Base-by-base conservation (phyloP, 1,140 invertebrate species). In the Harpegnathos saltator region DNA sequence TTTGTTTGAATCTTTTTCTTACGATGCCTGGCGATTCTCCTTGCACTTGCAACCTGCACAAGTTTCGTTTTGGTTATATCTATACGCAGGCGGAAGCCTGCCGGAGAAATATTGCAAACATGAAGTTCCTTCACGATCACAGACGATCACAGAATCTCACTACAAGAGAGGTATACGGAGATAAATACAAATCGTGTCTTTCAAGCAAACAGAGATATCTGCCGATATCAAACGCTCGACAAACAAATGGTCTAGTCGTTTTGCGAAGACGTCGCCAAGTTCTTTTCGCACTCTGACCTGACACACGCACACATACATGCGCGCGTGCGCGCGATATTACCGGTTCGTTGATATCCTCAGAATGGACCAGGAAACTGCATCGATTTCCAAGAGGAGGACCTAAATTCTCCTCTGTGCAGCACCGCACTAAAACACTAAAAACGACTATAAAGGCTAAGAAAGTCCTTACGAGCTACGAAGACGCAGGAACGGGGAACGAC, bases 131-230 rank as follows among this genome's bases (percentile, higher is more conserved):
- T 22, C 29, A 63, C 12, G 38, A 44, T 44, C 22, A 1, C 26
- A 78, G 14, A 56, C 3, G 3, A 56, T 44, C 38, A n/a, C n/a
- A n/a, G n/a, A n/a, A n/a, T 33, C 22, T 68, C n/a, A 19, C 68
- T 62, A 11, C 9, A 19, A 15, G n/a, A n/a, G n/a, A n/a, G n/a
- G 1, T 44, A 44, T 44, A n/a, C n/a, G n/a, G 38, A 44, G 4
- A 44, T 44, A 44, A 11, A 9, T 80, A 59, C n/a, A 71, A 80
- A 80, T 80, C 58, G 75, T 69, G 59, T 80, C 65, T 71, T 65
- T 78, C 65, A 63, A 22, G 63, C 29, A 9, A 44, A 80, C 65
- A 80, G 52, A 58, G 33, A 78, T n/a, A n/a, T 12, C 50, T 50
- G 75, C 52, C 52, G 75, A 58, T 68, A 77, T 66, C 74, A 56